Evolutionary conservation across 2,113 vertebrate genomes (phyloP).

Genomic region (Ellobius talpinus): DNA sequence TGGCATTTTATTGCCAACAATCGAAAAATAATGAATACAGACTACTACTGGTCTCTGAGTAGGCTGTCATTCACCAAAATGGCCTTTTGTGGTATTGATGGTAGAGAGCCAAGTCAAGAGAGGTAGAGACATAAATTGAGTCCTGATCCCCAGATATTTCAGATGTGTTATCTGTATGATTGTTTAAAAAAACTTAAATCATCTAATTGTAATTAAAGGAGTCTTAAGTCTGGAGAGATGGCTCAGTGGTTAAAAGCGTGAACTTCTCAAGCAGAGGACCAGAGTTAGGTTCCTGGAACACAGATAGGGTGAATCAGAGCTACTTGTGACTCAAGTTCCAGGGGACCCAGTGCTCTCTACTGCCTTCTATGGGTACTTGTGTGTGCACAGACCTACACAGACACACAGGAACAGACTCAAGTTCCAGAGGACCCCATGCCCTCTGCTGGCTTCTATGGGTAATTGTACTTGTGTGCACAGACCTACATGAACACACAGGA

Average conservation of each 20-base stretch:
- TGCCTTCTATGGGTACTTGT: background rate
- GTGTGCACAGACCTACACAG: background rate
- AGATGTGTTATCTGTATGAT: background rate
- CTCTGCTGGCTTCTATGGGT: background rate
- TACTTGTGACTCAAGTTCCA: background rate
- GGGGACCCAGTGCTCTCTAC: background rate
- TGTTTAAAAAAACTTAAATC: background rate
- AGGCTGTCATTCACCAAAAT: background rate
- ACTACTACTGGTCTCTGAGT: background rate
- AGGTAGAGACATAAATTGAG: background rate
- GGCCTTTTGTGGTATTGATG: background rate
- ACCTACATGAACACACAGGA: background rate
- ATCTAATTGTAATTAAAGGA: conserved; percentile 27
- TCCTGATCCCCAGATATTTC: background rate
- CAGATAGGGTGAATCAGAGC: background rate
- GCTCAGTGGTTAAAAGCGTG: background rate
- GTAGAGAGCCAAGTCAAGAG: background rate
- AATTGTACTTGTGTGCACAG: background rate
- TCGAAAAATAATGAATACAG: background rate
- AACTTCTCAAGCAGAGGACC: background rate
- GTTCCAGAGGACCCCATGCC: background rate
- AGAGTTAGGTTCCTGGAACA: background rate
- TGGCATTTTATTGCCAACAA: background rate
- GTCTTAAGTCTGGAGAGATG: background rate
- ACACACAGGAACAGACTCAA: background rate